Evolutionary conservation across 2,113 vertebrate genomes (phyloP).

Genomic region (Corythaeola cristata): DNA sequence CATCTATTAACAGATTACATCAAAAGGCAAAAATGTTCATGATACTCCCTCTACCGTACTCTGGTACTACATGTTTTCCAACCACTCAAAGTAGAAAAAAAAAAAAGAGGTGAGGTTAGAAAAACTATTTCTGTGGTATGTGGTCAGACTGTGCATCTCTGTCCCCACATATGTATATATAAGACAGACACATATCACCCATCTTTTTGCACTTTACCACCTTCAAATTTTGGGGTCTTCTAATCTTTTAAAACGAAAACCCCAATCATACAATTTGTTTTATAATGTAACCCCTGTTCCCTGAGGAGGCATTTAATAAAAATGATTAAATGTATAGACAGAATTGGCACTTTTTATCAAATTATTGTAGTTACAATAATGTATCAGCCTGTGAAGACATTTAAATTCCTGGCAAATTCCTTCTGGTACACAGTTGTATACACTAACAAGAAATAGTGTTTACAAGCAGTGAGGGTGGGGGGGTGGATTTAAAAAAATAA

Average conservation of each 20-base stretch:
- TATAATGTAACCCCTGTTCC: background rate
- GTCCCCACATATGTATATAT: background rate
- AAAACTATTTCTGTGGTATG: background rate
- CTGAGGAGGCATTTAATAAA: background rate
- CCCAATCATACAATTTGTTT: background rate
- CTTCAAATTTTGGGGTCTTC: background rate
- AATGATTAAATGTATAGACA: background rate
- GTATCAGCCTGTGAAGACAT: background rate
- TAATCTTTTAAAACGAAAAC: background rate
- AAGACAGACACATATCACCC: background rate
- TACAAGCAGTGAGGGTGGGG: background rate
- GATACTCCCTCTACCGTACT: background rate
- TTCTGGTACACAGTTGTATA: background rate
- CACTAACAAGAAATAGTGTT: background rate
- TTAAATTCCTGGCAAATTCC: background rate
- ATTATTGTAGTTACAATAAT: background rate
- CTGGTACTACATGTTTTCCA: background rate
- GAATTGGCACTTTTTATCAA: background rate
- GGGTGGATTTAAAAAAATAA: background rate
- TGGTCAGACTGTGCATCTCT: background rate
- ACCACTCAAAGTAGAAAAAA: background rate
- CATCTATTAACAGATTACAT: background rate
- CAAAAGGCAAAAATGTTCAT: background rate
- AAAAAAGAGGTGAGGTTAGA: rapidly evolving
- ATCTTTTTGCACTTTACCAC: background rate